Evolutionary conservation across 2,797 vertebrate species (phyloP).

Genomic region (Hypotaenidia okinawae): DNA sequence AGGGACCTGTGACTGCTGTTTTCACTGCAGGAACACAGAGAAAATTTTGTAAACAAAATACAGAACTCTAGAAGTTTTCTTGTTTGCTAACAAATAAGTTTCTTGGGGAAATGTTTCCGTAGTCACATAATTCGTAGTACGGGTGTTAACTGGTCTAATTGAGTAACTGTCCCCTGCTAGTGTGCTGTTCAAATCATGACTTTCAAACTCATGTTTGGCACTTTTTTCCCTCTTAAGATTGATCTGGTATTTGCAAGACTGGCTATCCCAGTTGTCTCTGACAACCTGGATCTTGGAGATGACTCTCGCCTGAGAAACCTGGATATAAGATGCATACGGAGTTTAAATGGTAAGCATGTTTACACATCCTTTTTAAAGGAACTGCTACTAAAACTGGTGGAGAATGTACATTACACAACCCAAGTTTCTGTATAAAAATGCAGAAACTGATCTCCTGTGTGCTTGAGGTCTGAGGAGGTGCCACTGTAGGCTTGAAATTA

Average conservation of each 20-base stretch:
- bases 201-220: neutral
- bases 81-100: neutral
- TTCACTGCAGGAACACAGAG: neutral
- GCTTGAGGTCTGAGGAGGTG: neutral
- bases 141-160: neutral
- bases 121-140: neutral
- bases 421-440: neutral
- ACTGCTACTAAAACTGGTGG: neutral
- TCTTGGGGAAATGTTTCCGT: neutral
- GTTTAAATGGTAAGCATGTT: slow-evolving; percentile 88
- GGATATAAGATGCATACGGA: slow-evolving; percentile 96
- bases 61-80: neutral
- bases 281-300: slow-evolving; percentile 94
- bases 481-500: neutral
- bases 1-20: neutral
- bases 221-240: slow-evolving; percentile 81
- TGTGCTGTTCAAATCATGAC: neutral
- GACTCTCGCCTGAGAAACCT: slow-evolving; percentile 91
- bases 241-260: slow-evolving; percentile 97
- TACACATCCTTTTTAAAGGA: neutral
- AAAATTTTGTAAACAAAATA: neutral
- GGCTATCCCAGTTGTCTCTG: slow-evolving; percentile 90
- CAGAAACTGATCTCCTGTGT: neutral
- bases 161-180: neutral
- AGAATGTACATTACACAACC: neutral